A percentile compares a stretch with the other conserved stretches of the same genome.
phyloP scores from a whole-genome alignment of 2,888 invertebrate genomes.

The Lymantria monacha region DNA sequence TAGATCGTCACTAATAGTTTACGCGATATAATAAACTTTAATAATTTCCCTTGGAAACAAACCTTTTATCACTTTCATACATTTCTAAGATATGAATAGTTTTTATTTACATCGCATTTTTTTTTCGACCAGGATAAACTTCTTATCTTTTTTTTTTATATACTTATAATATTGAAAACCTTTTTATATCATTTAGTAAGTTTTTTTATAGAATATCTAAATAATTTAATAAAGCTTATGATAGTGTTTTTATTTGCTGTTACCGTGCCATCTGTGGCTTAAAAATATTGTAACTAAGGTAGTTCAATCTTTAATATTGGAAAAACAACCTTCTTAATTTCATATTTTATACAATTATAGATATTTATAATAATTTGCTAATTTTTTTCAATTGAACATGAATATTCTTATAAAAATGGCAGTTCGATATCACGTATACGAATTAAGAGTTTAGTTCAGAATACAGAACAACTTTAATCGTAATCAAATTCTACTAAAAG shows the following conservation, averaged over 20 bases:
- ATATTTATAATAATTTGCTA: constrained; percentile 24
- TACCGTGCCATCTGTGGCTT: constrained; percentile 12
- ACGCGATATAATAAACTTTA: constrained; percentile 72
- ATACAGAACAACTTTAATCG: constrained; percentile 32
- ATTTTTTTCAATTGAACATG: constrained; percentile 48
- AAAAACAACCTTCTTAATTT: too few species aligned
- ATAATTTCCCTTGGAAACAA: constrained; percentile 78
- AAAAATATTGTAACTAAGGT: constrained; percentile 19
- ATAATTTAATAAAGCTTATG: constrained; percentile 25
- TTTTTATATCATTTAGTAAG: constrained; percentile 25
- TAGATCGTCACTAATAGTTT: constrained; percentile 69
- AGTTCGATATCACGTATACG: constrained; percentile 71
- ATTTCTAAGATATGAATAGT: constrained; percentile 79
- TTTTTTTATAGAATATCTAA: constrained; percentile 33
- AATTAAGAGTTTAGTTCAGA: constrained; percentile 43
- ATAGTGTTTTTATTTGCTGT: constrained; percentile 21
- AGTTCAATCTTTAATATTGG: constrained; percentile 8
- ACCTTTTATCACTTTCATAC: constrained; percentile 73
- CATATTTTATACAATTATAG: too few species aligned
- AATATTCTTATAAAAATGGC: constrained; percentile 69
- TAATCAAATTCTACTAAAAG: too few species aligned
- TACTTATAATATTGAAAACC: constrained; percentile 33
- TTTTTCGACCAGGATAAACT: constrained; percentile 40
- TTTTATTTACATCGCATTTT: constrained; percentile 62
- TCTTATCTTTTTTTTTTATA: constrained; percentile 19